Conservation (phyloP, 2,797 vertebrate genomes). For the Hirundo rustica region DNA sequence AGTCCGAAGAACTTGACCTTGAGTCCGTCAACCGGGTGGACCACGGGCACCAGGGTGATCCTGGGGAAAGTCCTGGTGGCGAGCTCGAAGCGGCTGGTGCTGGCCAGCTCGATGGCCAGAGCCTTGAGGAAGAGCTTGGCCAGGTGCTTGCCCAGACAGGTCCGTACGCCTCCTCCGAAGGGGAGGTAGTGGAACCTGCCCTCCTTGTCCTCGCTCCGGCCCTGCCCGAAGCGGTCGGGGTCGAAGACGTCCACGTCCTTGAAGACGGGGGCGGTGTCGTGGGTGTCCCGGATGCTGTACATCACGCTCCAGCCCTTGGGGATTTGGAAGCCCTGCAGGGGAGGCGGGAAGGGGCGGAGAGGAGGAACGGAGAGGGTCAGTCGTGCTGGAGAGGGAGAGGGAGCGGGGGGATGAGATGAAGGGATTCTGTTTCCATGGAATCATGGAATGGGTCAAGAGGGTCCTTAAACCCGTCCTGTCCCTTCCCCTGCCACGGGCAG, state of each 20-base stretch:
- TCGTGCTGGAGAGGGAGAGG: neutral
- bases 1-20: conserved; percentile 96
- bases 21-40: conserved; percentile 92
- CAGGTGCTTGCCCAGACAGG: conserved; percentile 95
- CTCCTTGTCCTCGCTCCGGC: conserved; percentile 90
- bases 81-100: conserved; percentile 93
- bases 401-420: accelerated
- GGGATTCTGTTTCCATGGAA: accelerated
- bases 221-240: conserved; percentile 91
- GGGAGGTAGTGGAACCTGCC: conserved; percentile 97
- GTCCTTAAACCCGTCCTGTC: neutral
- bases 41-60: conserved; percentile 90
- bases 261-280: conserved; percentile 93
- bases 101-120: conserved; percentile 91
- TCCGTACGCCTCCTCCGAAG: conserved; percentile 91
- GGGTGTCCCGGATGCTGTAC: conserved; percentile 98
- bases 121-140: conserved; percentile 95
- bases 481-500: neutral
- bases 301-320: conserved; percentile 98
- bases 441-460: accelerated
- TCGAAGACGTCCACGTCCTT: conserved; percentile 92
- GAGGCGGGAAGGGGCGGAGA: neutral
- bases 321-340: conserved; percentile 92
- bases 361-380: neutral
- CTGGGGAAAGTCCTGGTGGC: conserved; percentile 91